These are phyloP conservation scores for Ammodytes dubius DNA, from an alignment of 2,113 vertebrate species.

Conservation along the genomic window DNA sequence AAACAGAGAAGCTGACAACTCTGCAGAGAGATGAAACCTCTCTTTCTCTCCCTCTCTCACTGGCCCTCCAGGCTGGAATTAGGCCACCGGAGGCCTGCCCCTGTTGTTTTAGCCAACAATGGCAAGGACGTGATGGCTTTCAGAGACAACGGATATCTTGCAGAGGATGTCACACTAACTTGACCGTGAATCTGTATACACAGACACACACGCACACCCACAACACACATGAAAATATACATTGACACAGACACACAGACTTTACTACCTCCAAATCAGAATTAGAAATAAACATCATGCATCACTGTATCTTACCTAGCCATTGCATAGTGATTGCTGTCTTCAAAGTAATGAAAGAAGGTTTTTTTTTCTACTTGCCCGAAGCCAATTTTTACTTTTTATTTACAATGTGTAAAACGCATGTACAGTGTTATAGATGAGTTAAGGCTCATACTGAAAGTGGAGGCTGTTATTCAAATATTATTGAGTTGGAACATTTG, in stretches of 20 bases:
- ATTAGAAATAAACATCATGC: constrained; percentile 30
- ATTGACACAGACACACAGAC: constrained; percentile 14
- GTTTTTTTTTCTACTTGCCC: too few species aligned
- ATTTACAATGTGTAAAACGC: too few species aligned
- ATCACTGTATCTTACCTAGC: constrained; percentile 15
- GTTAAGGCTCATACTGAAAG: too few species aligned
- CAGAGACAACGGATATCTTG: constrained; percentile 79
- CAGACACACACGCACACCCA: constrained; percentile 33
- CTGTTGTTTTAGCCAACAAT: constrained; percentile 85
- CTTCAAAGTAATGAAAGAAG: background rate
- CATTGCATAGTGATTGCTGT: constrained; percentile 37
- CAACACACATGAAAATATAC: constrained; percentile 22
- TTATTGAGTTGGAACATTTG: too few species aligned
- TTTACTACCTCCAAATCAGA: constrained; percentile 33
- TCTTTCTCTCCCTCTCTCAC: background rate
- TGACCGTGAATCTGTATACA: constrained; percentile 49
- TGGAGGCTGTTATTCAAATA: too few species aligned
- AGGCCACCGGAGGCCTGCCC: constrained; percentile 48
- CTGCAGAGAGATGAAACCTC: constrained; percentile 44
- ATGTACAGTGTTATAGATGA: too few species aligned
- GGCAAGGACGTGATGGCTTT: constrained; percentile 81
- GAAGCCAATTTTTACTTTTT: too few species aligned
- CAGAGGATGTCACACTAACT: constrained; percentile 67
- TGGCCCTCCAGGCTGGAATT: constrained; percentile 53
- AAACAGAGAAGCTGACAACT: constrained; percentile 45